Percentiles rank a stretch among this genome's conserved stretches.
Conservation (phyloP, 1,140 invertebrate genomes). For the Cyrtorhinus lividipennis region DNA sequence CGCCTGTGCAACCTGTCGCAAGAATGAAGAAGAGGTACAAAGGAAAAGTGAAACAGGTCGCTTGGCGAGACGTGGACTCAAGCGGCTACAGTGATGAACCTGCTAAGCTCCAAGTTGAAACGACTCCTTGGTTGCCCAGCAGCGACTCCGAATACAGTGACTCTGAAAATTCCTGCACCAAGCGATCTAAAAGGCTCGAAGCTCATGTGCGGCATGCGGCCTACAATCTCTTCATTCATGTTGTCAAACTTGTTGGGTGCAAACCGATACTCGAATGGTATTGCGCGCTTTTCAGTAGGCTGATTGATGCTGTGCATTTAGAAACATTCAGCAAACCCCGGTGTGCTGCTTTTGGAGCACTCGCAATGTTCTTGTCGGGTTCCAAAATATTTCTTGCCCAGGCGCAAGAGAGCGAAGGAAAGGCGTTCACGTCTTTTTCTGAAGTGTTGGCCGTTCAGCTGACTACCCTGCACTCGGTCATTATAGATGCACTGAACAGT, state of each 20-base stretch:
- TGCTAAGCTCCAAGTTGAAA: background rate
- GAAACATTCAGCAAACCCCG: constrained; percentile 7
- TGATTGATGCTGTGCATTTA: constrained; percentile 1
- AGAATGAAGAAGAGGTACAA: constrained; percentile 9
- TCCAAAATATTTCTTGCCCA: constrained; percentile 18
- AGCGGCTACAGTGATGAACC: background rate
- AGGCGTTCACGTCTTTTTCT: constrained; percentile 18
- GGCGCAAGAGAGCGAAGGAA: constrained; percentile 16
- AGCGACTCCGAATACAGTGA: constrained; percentile 21
- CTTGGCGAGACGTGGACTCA: constrained; percentile 3
- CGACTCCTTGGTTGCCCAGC: background rate
- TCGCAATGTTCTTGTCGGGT: constrained; percentile 10
- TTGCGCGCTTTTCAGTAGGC: background rate
- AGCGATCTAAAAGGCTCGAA: constrained; percentile 8
- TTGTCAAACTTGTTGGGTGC: constrained; percentile 14
- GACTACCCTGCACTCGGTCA: constrained; percentile 5
- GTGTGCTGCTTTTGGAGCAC: constrained; percentile 13
- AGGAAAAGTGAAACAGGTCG: constrained; percentile 4
- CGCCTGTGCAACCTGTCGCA: background rate
- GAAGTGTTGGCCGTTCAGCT: constrained; percentile 15
- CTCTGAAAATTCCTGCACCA: constrained; percentile 10
- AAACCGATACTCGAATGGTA: background rate
- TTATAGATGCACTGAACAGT: background rate
- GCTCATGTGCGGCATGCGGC: constrained; percentile 16
- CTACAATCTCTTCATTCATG: constrained; percentile 17